phyloP scores from a whole-genome alignment of 2,888 invertebrate genomes.

The Drosophila lacicola region DNA sequence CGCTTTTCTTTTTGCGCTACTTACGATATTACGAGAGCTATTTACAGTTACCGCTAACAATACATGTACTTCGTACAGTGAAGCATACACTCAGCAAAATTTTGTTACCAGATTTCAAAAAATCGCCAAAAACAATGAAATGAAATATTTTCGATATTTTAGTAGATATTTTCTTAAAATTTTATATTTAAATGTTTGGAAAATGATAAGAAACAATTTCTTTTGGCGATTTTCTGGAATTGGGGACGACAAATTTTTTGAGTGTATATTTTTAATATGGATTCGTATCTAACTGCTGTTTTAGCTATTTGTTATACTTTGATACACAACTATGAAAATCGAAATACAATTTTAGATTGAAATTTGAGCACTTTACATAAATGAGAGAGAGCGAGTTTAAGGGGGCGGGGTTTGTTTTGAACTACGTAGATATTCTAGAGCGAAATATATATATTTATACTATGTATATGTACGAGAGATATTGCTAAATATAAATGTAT shows the following conservation, averaged over 20 bases:
- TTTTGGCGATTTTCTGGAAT: no score
- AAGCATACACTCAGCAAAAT: not conserved
- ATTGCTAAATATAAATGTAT: conserved; percentile 14
- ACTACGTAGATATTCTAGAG: conserved; percentile 28
- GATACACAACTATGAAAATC: conserved; percentile 29
- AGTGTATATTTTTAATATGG: not conserved
- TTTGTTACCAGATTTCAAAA: no score
- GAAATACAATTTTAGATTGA: conserved; percentile 15
- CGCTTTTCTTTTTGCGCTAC: conserved; percentile 13
- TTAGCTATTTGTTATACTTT: conserved; percentile 20
- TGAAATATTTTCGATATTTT: no score
- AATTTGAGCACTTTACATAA: conserved; percentile 30
- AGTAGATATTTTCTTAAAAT: no score
- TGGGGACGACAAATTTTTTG: no score
- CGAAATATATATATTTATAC: conserved; percentile 17
- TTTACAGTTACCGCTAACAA: conserved; percentile 43
- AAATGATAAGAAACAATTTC: no score
- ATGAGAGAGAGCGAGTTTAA: conserved; percentile 39
- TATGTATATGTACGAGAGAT: conserved; percentile 2
- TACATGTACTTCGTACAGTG: conserved; percentile 29
- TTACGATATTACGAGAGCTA: conserved; percentile 32
- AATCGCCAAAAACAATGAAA: no score
- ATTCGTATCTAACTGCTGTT: conserved; percentile 23
- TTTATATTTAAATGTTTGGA: no score
- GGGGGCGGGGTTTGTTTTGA: not conserved